These are phyloP conservation scores for Zaprionus inermis DNA, from an alignment of 1,140 invertebrate genomes.

Conservation along the genomic window DNA sequence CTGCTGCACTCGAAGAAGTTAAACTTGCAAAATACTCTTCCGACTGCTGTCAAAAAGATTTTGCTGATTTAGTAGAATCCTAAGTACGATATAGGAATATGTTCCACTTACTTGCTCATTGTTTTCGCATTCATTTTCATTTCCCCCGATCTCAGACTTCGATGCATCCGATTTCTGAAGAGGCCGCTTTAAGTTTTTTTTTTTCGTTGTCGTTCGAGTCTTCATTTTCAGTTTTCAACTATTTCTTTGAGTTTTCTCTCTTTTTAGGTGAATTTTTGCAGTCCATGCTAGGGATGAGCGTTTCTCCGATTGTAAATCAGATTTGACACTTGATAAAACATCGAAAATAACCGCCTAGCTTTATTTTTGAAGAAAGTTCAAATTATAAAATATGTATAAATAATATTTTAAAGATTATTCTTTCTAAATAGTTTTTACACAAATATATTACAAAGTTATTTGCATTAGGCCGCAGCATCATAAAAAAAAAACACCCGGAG, in stretches of 20 bases:
- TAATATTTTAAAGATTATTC: not conserved
- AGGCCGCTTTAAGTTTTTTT: not conserved
- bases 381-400: not conserved
- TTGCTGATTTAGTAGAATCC: not conserved
- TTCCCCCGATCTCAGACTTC: not conserved
- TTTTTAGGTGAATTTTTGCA: not conserved
- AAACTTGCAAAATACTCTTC: not conserved
- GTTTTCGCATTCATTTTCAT: not conserved
- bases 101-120: not conserved
- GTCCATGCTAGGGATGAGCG: not conserved
- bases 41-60: not conserved
- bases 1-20: not conserved
- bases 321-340: not conserved
- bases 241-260: not conserved
- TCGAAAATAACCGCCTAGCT: not conserved
- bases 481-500: conserved; percentile 2
- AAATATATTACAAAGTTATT: not conserved
- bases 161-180: not conserved
- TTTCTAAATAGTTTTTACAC: not conserved
- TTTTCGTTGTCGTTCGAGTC: not conserved
- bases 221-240: not conserved
- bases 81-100: not conserved
- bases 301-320: not conserved
- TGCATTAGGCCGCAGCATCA: not conserved
- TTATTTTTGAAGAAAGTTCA: not conserved